These are phyloP conservation scores for Cromileptes altivelis DNA, from an alignment of 2,113 vertebrate species.

Conservation along the genomic window DNA sequence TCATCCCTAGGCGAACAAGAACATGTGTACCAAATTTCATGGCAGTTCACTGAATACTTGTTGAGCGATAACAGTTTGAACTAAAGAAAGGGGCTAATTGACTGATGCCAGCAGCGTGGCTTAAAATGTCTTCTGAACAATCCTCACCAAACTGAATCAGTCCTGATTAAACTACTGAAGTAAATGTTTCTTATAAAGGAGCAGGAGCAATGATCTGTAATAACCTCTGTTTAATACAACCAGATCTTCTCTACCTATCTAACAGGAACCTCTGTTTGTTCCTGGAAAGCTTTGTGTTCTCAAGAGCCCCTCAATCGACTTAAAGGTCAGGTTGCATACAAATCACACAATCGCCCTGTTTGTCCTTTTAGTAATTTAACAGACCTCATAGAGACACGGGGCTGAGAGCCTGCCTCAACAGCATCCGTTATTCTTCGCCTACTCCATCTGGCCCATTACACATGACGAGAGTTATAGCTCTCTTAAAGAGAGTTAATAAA, in stretches of 20 bases:
- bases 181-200: background rate
- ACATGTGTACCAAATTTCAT: background rate
- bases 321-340: slow-evolving; percentile 79
- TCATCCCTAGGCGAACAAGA: background rate
- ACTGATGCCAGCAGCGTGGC: background rate
- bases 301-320: slow-evolving; percentile 60
- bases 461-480: slow-evolving; percentile 59
- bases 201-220: background rate
- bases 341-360: slow-evolving; percentile 70
- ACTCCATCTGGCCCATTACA: slow-evolving; percentile 64
- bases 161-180: background rate
- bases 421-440: slow-evolving; percentile 46
- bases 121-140: background rate
- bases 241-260: slow-evolving; percentile 36
- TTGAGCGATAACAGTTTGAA: slow-evolving; percentile 2
- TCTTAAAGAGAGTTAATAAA: slow-evolving; percentile 70
- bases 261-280: slow-evolving; percentile 54
- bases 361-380: slow-evolving; percentile 74
- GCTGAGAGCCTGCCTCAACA: slow-evolving; percentile 55
- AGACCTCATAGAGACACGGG: slow-evolving; percentile 45
- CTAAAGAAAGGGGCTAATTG: background rate
- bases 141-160: background rate
- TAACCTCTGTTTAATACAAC: slow-evolving; percentile 15
- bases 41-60: background rate
- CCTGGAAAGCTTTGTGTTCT: slow-evolving; percentile 55